Evolutionary conservation across 2,113 vertebrate species (phyloP), one percentile per base, ranked within the genome.

Genomic region (Gracilinanus agilis): DNA sequence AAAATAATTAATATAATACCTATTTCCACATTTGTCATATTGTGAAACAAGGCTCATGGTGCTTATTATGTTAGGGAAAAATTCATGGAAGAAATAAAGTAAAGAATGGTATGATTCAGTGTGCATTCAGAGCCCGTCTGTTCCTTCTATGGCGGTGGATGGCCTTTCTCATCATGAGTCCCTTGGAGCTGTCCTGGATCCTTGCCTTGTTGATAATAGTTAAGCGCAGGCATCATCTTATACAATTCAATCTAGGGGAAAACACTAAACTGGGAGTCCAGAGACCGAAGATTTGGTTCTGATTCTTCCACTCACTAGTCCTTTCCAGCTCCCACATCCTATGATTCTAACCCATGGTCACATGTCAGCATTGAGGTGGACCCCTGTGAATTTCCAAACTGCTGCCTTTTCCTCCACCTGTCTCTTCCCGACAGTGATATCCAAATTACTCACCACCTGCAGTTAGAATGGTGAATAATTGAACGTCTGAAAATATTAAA

Each of bases 401-500:
- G 25, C 89, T n/a, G 13, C 90, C 34, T 83, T 91, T 49, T 75
- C 55, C 58, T 24, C 90, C 44, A 25, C 53, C 55, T n/a, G 16
- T 24, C 53, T 44, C 88, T 95, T 75, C 11, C 40, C 19, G 25
- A 40, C 40, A 75, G 91, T 55, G 93, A 95, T 94, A 92, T 55
- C 93, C 89, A 92, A 96, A 97, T 96, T 91, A 88, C 53, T 94
- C 58, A 61, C 91, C 44, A 89, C 95, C 83, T 61, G 61, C 44
- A 95, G 90, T 54, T 49, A 94, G 10, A 91, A 56, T 12, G 9
- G 90, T 96, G 95, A 95, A 97, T 95, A 94, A 96, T 7, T 55
- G 67, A 95, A 56, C 44, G 90, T 91, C 89, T 93, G 90, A 96
- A 95, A 97, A 83, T 96, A 94, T 88, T 96, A 95, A 96, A 95